Conservation (phyloP, 2,797 vertebrate genomes). For the Chaetophractus vellerosus region DNA sequence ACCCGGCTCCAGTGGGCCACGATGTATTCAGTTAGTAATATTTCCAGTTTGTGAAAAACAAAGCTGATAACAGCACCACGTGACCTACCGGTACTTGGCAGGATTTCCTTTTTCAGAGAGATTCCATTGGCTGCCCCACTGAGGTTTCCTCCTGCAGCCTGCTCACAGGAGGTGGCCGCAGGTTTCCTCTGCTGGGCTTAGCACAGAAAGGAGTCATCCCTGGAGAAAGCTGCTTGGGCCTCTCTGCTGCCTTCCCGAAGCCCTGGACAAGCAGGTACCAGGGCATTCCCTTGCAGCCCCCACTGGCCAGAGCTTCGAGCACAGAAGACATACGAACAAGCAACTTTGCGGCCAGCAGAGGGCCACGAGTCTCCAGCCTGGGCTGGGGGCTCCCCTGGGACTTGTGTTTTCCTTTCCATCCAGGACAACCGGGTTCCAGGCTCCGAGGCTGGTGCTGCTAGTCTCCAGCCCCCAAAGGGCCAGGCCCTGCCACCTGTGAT, state of each 20-base stretch:
- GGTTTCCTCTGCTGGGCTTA: no score
- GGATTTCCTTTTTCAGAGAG: not conserved
- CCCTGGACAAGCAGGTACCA: no score
- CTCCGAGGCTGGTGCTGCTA: no score
- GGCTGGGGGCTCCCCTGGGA: not conserved
- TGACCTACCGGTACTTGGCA: not conserved
- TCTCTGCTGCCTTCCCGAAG: no score
- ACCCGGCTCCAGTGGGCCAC: fast-evolving
- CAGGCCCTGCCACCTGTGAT: no score
- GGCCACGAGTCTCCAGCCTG: no score
- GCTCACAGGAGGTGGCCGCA: fast-evolving
- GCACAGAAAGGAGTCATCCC: not conserved
- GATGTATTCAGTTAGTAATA: not conserved
- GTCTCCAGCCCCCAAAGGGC: no score
- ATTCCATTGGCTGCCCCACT: not conserved
- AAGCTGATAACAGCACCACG: not conserved
- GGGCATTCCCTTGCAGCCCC: not conserved
- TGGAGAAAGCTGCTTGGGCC: not conserved
- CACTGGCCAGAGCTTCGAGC: not conserved
- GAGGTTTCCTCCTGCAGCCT: not conserved
- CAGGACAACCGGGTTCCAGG: no score
- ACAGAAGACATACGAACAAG: not conserved
- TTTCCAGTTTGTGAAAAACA: no score
- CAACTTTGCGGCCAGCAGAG: no score
- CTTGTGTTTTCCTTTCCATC: no score